These are phyloP conservation scores for Minunthozetes semirufus DNA, from an alignment of 2,888 invertebrate genomes.

Conservation along the genomic window DNA sequence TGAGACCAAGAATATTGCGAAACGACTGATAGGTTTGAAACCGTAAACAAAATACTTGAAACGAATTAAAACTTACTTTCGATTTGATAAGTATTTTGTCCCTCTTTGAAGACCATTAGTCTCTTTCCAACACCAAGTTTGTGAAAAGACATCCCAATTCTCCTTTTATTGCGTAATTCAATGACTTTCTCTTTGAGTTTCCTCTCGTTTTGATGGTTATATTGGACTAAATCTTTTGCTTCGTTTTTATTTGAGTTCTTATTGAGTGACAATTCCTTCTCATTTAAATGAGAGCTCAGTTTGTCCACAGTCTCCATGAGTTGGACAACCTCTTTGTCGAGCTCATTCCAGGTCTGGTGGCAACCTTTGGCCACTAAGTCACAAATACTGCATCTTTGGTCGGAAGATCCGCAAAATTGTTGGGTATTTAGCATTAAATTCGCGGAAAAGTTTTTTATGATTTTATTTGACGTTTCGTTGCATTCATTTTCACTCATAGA, in stretches of 20 bases:
- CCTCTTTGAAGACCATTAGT: slow-evolving; percentile 36
- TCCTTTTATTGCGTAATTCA: slow-evolving; percentile 27
- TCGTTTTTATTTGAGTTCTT: not conserved
- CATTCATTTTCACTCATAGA: not conserved
- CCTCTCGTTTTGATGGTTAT: not conserved
- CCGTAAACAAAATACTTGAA: not conserved
- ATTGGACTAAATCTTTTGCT: not conserved
- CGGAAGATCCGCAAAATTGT: not conserved
- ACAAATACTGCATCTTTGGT: slow-evolving; percentile 37
- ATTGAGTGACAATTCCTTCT: slow-evolving; percentile 23
- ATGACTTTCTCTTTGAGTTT: slow-evolving; percentile 32
- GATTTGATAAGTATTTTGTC: slow-evolving; percentile 38
- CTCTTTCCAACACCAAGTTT: slow-evolving; percentile 33
- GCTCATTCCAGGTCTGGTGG: slow-evolving; percentile 37
- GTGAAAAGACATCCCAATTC: slow-evolving; percentile 36
- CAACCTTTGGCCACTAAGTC: slow-evolving; percentile 37
- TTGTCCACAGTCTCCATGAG: slow-evolving; percentile 37
- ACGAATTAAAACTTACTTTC: slow-evolving; percentile 32
- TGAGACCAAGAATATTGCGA: too few relatives aligned
- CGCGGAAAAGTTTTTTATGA: slow-evolving; percentile 8
- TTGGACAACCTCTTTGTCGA: slow-evolving; percentile 38
- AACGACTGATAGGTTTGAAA: too few relatives aligned
- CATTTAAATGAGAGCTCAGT: slow-evolving; percentile 19
- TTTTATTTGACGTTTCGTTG: not conserved
- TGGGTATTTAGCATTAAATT: not conserved